Evolutionary conservation across 2,797 vertebrate species (phyloP), one percentile per base, ranked within the genome.

Genomic region (Pipistrellus kuhlii): DNA sequence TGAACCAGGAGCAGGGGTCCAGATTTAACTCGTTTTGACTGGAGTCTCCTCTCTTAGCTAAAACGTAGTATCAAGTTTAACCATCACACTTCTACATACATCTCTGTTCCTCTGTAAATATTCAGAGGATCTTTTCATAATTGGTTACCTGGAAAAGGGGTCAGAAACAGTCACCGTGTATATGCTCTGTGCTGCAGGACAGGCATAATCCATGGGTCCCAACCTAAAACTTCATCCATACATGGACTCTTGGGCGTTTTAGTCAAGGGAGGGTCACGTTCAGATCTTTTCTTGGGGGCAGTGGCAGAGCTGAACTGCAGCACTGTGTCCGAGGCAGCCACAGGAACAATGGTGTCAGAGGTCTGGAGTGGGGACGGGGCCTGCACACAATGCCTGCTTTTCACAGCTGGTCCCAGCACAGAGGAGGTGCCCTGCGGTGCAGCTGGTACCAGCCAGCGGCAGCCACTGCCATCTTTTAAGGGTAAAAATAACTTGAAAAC

Each of bases 291-390:
- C 88, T 85, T 15, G 5, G 96, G 94, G 97, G 97, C 97, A 97
- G 97, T 96, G 59, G 96, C 97, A 90, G 76, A 95, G 97, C 98
- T 97, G 98, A 94, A 81, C 69, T 21, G 90, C 88, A 95, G 97
- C 48, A 93, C 97, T 98, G 96, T 97, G 97, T 97, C 97, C 98
- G 96, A 96, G 96, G 95, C 97, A 97, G 97, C 96, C 97, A 86
- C 2, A 89, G 98, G 98, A 98, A 99, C 99, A 99, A 99, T 99
- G 98, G 99, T 98, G 98, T 98, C 99, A 98, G 99, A 97, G 98
- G 97, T 98, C 98, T 98, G 98, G 98, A 92, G 97, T 98, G 98
- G 98, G 98, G 98, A 99, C 97, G 97, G 98, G 95, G 98, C 96
- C 97, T 97, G 96, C 48, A 97, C 97, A 99, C 99, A 99, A 99